Percentiles rank a stretch among this genome's conserved stretches.
phyloP scores from a whole-genome alignment of 2,113 vertebrate species.

The Gopherus flavomarginatus region DNA sequence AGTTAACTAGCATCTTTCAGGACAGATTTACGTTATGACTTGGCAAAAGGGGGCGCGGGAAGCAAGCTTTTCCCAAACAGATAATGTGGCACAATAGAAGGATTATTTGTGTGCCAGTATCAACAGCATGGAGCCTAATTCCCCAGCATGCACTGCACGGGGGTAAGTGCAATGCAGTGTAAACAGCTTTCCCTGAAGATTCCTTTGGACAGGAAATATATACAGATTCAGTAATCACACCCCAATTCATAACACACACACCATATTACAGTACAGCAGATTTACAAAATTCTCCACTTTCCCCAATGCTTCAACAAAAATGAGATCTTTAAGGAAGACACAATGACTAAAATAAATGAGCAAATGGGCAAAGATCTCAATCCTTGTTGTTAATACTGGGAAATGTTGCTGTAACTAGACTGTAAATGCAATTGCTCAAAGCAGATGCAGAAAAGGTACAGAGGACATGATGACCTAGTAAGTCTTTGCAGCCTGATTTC shows the following conservation, averaged over 20 bases:
- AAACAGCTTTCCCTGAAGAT: background rate
- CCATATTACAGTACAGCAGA: background rate
- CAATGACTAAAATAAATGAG: background rate
- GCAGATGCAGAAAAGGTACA: background rate
- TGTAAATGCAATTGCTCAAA: slow-evolving; percentile 6
- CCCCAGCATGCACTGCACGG: background rate
- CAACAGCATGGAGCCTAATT: background rate
- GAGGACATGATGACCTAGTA: background rate
- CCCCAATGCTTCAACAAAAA: background rate
- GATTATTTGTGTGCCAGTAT: background rate
- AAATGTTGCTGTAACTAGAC: background rate
- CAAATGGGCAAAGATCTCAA: background rate
- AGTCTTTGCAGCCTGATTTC: slow-evolving; percentile 28
- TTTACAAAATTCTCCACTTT: background rate
- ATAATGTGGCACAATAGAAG: background rate
- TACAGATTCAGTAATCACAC: background rate
- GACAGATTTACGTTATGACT: background rate
- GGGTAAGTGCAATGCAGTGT: background rate
- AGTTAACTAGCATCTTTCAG: background rate
- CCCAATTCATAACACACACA: background rate
- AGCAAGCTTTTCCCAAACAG: background rate
- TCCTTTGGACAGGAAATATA: background rate
- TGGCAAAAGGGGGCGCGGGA: accelerated
- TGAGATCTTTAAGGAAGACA: background rate
- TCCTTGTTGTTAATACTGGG: background rate